Evolutionary conservation across 1,140 invertebrate genomes (phyloP), one percentile per base, ranked within the genome.

Genomic region (Tetragonula clypearis): DNA sequence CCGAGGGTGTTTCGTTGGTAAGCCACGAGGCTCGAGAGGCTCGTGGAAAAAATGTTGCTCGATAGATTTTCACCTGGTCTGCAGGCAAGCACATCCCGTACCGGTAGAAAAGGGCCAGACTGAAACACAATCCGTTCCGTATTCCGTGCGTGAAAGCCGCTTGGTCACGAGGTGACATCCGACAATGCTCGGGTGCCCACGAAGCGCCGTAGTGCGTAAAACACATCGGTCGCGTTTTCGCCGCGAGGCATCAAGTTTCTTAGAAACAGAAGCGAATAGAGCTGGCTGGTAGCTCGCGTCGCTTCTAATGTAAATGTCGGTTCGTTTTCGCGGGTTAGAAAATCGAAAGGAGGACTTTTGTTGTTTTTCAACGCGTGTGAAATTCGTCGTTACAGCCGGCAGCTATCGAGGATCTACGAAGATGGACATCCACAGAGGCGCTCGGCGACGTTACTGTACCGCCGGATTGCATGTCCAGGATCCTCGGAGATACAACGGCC

Each of bases 371-470:
- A 49, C 41, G 56, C 68, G 62, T 66, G 49, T 35, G 58, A 72
- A 72, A 80, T 88, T 89, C 81, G 66, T 62, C 49, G 66, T 86
- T 86, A 23, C 82, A 98, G 97, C 98, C 98, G 76, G 97, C 97
- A 82, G 96, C 96, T 87, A 96, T 98, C 82, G 97, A 97, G 88
- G 97, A 97, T 85, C 95, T 98, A 69, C 96, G 97, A 81, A 96
- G 97, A 95, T 98, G 98, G 97, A 98, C 97, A 58, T 98, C 97
- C 56, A 96, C 96, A 85, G 97, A 98, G 93, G 97, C 97, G 21
- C 93, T 98, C 58, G 97, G 97, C 79, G 97, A 98, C 91, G 96
- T 98, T 71, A 98, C 97, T 23, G 97, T 97, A 23, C 95, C 96
- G 30, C 97, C 97, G 49, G 97, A 97, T 93, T 97, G 97, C 85